These are phyloP conservation scores for Dermatemys mawii DNA, from an alignment of 2,113 vertebrate species.

Conservation along the genomic window DNA sequence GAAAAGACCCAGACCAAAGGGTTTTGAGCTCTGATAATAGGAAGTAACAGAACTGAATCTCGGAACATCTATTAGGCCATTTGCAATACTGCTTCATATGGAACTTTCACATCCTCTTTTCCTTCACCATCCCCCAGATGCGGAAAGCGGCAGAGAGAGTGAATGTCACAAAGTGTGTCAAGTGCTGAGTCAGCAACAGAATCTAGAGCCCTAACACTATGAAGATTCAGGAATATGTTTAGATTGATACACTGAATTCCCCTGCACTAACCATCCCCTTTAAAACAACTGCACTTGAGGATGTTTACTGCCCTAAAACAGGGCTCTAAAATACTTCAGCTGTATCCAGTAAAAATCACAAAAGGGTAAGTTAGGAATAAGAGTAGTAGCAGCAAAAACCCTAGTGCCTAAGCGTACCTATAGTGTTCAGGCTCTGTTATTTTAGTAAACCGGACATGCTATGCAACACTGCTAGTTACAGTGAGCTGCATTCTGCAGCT, in stretches of 20 bases:
- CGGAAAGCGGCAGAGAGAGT: background rate
- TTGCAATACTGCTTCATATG: background rate
- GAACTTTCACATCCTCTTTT: constrained; percentile 40
- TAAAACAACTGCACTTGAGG: background rate
- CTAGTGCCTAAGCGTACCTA: background rate
- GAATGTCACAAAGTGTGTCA: background rate
- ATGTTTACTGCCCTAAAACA: background rate
- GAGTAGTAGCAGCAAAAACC: background rate
- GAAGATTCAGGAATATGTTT: constrained; percentile 11
- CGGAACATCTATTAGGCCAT: background rate
- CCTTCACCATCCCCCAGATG: background rate
- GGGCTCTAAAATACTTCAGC: background rate
- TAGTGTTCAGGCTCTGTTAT: background rate
- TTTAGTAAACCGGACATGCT: background rate
- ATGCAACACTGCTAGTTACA: background rate
- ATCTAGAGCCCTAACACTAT: background rate
- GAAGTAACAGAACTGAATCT: background rate
- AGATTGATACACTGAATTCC: background rate
- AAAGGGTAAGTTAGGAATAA: constrained; percentile 29
- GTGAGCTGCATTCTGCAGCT: constrained; percentile 41
- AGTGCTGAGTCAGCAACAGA: background rate
- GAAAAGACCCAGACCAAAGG: background rate
- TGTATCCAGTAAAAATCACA: constrained; percentile 29
- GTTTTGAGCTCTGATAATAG: background rate
- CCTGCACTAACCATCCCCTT: background rate